Conservation (phyloP, 2,888 invertebrate species). For the Oegoconia quadripuncta region DNA sequence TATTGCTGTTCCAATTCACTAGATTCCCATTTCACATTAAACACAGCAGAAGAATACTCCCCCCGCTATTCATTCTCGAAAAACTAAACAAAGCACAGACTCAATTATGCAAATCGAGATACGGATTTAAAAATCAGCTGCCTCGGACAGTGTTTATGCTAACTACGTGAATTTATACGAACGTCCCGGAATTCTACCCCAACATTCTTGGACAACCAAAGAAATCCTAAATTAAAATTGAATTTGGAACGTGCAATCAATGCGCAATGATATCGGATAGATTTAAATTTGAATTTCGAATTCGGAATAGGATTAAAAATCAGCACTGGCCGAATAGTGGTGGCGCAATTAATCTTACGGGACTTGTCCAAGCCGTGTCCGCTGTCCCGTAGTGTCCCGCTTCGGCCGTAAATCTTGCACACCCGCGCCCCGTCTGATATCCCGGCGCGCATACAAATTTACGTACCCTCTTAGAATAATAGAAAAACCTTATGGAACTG, state of each 20-base stretch:
- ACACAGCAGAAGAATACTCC: too few relatives aligned
- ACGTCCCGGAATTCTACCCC: constrained; percentile 24
- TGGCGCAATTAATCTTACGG: constrained; percentile 61
- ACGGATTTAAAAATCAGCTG: constrained; percentile 31
- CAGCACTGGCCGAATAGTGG: constrained; percentile 50
- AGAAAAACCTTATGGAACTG: constrained; percentile 41
- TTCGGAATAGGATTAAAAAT: constrained; percentile 52
- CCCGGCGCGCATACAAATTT: constrained; percentile 55
- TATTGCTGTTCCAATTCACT: too few relatives aligned
- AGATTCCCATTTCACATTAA: too few relatives aligned
- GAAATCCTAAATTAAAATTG: constrained; percentile 14
- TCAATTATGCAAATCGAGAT: constrained; percentile 10
- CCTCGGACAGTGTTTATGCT: constrained; percentile 30
- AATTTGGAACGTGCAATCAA: constrained; percentile 15
- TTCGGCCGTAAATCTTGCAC: constrained; percentile 53
- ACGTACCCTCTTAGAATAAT: constrained; percentile 34
- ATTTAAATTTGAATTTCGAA: constrained; percentile 43
- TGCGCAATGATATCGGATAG: constrained; percentile 12
- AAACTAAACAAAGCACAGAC: constrained; percentile 1
- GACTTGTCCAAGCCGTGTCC: constrained; percentile 51
- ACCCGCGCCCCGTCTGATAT: constrained; percentile 50
- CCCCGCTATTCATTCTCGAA: too few relatives aligned
- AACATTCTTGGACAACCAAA: constrained; percentile 22
- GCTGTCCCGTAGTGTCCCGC: constrained; percentile 40
- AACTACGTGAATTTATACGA: constrained; percentile 29